Percentiles rank a stretch among this genome's conserved stretches.
These are phyloP conservation scores for Sialia sialis DNA, from an alignment of 2,113 vertebrate species.

Conservation along the genomic window DNA sequence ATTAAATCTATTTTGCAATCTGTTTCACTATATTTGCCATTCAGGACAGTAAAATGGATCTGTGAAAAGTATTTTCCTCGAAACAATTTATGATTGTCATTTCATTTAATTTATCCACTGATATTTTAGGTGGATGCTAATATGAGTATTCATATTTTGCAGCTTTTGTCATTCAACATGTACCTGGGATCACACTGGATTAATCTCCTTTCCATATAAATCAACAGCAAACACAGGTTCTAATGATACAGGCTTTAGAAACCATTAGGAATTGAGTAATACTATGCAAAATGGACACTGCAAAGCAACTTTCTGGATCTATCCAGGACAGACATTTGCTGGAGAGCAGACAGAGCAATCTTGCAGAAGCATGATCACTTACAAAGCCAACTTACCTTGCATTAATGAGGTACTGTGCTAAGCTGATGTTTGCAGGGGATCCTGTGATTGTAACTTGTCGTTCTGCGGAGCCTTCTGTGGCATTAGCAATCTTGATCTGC, in stretches of 20 bases:
- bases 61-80: neutral
- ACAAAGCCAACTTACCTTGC: conserved; percentile 83
- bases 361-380: conserved; percentile 12
- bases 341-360: conserved; percentile 33
- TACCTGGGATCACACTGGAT: neutral
- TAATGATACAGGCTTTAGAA: neutral
- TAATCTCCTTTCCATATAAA: neutral
- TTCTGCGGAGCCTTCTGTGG: conserved; percentile 89
- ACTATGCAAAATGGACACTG: conserved; percentile 6
- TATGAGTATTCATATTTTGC: neutral
- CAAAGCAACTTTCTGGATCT: conserved; percentile 35
- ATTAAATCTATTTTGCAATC: conserved; percentile 35
- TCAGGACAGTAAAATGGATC: conserved; percentile 18
- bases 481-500: conserved; percentile 94
- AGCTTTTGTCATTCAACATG: neutral
- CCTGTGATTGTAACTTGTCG: conserved; percentile 93
- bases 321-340: conserved; percentile 17
- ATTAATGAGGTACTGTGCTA: conserved; percentile 94
- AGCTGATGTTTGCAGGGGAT: conserved; percentile 89
- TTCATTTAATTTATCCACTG: neutral
- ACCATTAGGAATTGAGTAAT: neutral
- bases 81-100: neutral
- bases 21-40: conserved; percentile 38
- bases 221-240: neutral
- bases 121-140: neutral